Evolutionary conservation across 2,113 vertebrate genomes (phyloP).

Genomic region (Python bivittatus): DNA sequence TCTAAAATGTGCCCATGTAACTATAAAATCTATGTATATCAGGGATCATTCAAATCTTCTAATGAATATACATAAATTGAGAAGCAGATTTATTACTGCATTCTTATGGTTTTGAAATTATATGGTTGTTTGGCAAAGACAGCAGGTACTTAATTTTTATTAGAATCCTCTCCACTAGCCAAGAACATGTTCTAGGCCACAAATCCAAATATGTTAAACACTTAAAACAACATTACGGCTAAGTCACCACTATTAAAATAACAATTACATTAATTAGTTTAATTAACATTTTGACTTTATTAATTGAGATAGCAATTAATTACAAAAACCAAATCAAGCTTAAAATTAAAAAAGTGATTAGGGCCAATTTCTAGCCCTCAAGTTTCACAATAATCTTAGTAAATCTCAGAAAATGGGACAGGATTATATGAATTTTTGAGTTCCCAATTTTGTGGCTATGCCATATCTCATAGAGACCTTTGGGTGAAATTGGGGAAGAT

Average conservation of each 20-base stretch:
- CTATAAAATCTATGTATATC: neutral
- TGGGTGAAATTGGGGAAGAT: neutral
- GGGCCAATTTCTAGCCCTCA: neutral
- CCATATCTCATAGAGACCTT: neutral
- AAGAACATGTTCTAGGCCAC: neutral
- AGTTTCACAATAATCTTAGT: neutral
- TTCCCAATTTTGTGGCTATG: neutral
- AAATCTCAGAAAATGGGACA: neutral
- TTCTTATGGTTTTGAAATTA: neutral
- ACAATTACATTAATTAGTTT: neutral
- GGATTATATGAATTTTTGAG: neutral
- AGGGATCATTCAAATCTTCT: neutral
- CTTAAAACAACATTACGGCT: neutral
- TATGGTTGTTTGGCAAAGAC: neutral
- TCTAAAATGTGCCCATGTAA: neutral
- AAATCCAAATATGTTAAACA: neutral
- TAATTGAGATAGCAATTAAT: neutral
- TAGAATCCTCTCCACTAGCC: neutral
- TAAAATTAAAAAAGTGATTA: neutral
- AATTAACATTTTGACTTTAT: neutral
- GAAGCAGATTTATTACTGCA: neutral
- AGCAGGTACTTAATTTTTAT: slow-evolving; percentile 20
- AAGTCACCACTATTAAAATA: neutral
- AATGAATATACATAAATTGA: neutral
- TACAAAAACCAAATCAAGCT: neutral